Base-by-base conservation (phyloP, 2,888 invertebrate species). In the Morinoia aosen region DNA sequence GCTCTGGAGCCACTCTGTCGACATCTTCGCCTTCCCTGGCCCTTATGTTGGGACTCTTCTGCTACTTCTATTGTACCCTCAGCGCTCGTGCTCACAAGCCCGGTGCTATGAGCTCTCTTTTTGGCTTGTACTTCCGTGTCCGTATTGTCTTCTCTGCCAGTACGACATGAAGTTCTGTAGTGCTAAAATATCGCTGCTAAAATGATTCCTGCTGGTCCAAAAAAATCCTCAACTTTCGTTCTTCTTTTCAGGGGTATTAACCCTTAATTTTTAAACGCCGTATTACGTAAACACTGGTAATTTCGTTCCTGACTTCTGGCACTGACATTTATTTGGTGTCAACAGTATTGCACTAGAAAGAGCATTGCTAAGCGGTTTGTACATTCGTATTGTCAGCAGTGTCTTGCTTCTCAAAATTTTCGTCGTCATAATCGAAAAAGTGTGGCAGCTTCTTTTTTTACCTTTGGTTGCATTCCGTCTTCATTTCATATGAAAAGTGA, bases 1-100 rank as follows among this genome's bases (percentile, higher is more conserved):
- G 48, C 93, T 48, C 58, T 57, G 93, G 93, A 76, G 64, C 95
- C 76, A 76, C 64, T 76, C 76, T 95, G 95, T 94, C 61, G 94
- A 58, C 61, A 58, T 94, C 94, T 25, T 58, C 94, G 39, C 48
- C 94, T 94, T 14, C 94, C 48, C 58, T 19, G 58, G n/a, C 94
- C 58, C 39, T 94, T 57, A n/a, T 19, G 16, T 56, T 19, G 56
- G 48, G 90, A 90, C 90, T 90, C 48, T 90, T 39, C 40, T 90
- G 90, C 90, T 90, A 90, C 90, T 76, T 76, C 76, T 76, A 76
- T 76, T 76, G 76, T 76, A 76, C 76, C 76, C 76, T 76, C 76
- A 76, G 76, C 76, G 76, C 76, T 76, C 76, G 76, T 76, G 76
- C 76, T 76, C 76, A 76, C 76, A 76, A 76, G 76, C 76, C 76